Conservation (phyloP, 2,113 vertebrate genomes). For the Eretmochelys imbricata region DNA sequence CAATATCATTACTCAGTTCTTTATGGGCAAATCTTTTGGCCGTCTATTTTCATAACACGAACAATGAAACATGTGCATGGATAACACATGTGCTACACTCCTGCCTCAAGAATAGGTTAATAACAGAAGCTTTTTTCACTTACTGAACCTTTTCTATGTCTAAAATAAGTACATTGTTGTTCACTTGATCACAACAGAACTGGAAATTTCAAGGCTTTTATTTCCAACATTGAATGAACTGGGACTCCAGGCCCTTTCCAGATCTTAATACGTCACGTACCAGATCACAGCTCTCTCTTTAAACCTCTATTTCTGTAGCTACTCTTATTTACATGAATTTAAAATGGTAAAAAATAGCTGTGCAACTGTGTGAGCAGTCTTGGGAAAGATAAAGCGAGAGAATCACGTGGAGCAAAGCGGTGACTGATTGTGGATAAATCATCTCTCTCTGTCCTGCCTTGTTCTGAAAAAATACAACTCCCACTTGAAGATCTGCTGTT, state of each 20-base stretch:
- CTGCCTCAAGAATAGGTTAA: constrained; percentile 30
- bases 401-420: background rate
- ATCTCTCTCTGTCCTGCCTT: constrained; percentile 5
- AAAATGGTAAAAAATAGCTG: constrained; percentile 12
- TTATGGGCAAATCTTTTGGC: constrained; percentile 38
- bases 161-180: background rate
- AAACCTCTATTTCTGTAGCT: constrained; percentile 28
- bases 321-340: background rate
- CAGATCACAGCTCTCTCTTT: background rate
- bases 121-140: constrained; percentile 38
- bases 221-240: constrained; percentile 7
- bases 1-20: constrained; percentile 46
- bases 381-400: constrained; percentile 23
- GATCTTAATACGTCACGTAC: background rate
- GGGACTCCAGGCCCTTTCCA: background rate
- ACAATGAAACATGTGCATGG: constrained; percentile 55
- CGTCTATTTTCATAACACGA: constrained; percentile 49
- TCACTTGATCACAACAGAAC: background rate
- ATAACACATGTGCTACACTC: constrained; percentile 42
- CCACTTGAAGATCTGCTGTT: background rate
- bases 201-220: background rate
- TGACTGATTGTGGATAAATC: constrained; percentile 7
- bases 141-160: background rate
- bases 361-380: background rate
- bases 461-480: constrained; percentile 32